These are phyloP conservation scores for Caenorhabditis sinica DNA, from an alignment of 2,888 invertebrate genomes.

Conservation along the genomic window DNA sequence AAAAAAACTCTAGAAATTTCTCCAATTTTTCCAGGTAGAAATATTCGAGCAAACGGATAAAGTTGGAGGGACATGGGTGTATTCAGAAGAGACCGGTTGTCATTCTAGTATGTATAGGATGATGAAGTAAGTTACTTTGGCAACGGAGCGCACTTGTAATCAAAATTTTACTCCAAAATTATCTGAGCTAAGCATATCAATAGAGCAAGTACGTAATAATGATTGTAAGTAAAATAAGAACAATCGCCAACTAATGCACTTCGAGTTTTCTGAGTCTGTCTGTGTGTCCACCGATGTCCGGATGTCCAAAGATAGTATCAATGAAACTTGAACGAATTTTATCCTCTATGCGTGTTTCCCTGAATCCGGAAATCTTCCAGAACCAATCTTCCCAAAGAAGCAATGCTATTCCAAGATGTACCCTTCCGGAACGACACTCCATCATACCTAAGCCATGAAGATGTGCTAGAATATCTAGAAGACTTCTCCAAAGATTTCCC, in stretches of 20 bases:
- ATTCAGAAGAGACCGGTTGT: constrained; percentile 66
- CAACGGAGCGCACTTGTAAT: background rate
- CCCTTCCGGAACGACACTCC: constrained; percentile 87
- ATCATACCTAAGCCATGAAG: constrained; percentile 88
- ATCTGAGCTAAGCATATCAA: too few species aligned
- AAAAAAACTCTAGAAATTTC: too few species aligned
- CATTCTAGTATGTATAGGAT: constrained; percentile 95
- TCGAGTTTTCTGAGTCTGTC: too few species aligned
- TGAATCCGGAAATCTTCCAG: constrained; percentile 85
- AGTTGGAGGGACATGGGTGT: constrained; percentile 93
- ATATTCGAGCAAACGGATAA: constrained; percentile 90
- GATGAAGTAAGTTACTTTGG: constrained; percentile 87
- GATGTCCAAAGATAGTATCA: too few species aligned
- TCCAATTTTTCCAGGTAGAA: constrained; percentile 66
- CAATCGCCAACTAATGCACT: too few species aligned
- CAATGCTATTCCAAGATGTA: constrained; percentile 94
- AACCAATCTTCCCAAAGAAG: constrained; percentile 94
- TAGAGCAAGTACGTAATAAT: too few species aligned
- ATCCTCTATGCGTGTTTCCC: too few species aligned
- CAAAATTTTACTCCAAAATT: too few species aligned
- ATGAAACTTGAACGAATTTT: too few species aligned
- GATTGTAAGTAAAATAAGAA: too few species aligned
- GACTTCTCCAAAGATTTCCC: constrained; percentile 67
- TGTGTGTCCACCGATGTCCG: too few species aligned
- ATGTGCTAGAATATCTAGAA: constrained; percentile 73